These are phyloP conservation scores for Spinus olivaceus DNA, from an alignment of 2,797 vertebrate species.

Conservation along the genomic window DNA sequence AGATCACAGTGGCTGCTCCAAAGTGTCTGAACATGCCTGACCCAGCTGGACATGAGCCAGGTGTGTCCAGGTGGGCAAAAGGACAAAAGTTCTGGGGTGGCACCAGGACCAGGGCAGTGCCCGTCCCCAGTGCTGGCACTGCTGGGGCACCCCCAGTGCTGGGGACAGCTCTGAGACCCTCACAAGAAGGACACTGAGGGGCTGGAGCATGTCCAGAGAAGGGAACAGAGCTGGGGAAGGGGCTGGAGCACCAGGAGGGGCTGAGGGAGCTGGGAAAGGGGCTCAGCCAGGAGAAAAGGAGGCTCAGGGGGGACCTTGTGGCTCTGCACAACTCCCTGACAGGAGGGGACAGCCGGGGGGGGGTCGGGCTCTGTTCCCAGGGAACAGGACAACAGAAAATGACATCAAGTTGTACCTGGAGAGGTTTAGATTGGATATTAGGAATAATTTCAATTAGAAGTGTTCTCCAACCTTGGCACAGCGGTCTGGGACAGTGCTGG, in stretches of 20 bases:
- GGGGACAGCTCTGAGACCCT: background rate
- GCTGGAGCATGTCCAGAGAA: accelerated
- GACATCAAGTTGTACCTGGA: background rate
- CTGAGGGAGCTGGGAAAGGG: background rate
- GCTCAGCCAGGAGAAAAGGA: background rate
- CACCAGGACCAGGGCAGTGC: background rate
- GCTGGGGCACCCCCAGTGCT: accelerated
- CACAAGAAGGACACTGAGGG: accelerated
- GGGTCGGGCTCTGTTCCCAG: accelerated
- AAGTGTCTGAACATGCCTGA: background rate
- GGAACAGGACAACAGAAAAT: background rate
- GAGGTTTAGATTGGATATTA: background rate
- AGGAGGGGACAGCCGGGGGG: background rate
- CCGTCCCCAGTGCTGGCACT: background rate
- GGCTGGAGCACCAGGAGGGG: accelerated
- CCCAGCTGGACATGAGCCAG: background rate
- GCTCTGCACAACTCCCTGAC: background rate
- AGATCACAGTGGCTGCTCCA: background rate
- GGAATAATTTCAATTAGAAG: background rate
- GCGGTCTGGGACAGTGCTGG: accelerated
- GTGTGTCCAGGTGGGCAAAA: background rate
- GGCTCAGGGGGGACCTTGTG: background rate
- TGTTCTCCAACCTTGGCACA: background rate
- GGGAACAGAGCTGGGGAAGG: background rate
- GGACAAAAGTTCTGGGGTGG: background rate